Percentiles rank a stretch among this genome's conserved stretches.
Conservation (phyloP, 2,797 vertebrate species). For the Chlorospingus flavigularis region DNA sequence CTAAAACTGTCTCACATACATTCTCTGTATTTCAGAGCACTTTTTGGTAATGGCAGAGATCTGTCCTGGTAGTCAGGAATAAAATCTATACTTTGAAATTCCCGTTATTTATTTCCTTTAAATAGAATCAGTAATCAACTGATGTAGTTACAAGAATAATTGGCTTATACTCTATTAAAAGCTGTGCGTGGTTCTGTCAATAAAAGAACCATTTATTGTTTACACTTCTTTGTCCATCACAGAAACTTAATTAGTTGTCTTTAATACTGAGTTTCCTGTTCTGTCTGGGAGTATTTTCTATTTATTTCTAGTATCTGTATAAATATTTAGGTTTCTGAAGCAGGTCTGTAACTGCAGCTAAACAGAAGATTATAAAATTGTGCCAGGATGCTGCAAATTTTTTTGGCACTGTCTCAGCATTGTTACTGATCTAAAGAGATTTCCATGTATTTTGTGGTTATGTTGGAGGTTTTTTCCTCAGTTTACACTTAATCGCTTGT, state of each 20-base stretch:
- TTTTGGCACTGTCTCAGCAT: neutral
- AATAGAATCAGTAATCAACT: neutral
- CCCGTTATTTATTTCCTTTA: neutral
- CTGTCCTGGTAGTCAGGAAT: neutral
- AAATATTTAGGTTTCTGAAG: neutral
- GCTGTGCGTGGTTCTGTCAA: neutral
- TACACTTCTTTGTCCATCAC: neutral
- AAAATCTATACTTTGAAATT: neutral
- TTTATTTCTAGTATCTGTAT: neutral
- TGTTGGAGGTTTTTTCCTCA: neutral
- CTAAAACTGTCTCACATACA: conserved; percentile 35
- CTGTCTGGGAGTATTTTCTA: neutral
- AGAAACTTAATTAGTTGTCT: neutral
- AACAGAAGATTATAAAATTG: neutral
- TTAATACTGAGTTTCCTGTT: neutral
- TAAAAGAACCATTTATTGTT: neutral
- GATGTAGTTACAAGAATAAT: neutral
- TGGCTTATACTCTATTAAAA: neutral
- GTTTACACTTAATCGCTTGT: neutral
- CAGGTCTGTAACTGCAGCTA: neutral
- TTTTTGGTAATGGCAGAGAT: neutral
- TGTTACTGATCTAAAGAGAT: neutral
- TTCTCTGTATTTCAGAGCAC: neutral
- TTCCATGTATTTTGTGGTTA: neutral
- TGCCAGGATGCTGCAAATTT: neutral